These are phyloP conservation scores for Tachysurus fulvidraco DNA, from an alignment of 2,113 vertebrate genomes.

Conservation along the genomic window DNA sequence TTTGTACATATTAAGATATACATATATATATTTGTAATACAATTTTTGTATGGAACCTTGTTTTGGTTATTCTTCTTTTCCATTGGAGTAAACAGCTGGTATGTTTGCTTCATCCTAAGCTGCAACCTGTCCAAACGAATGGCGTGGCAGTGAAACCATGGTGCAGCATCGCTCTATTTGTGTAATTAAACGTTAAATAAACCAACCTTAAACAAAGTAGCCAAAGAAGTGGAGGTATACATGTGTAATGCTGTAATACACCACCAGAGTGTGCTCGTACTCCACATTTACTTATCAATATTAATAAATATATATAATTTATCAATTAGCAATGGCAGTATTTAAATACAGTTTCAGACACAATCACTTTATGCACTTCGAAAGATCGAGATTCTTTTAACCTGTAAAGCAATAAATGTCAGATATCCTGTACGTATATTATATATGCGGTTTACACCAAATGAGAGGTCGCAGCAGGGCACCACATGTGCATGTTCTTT, in stretches of 20 bases:
- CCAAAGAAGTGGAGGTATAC: not conserved
- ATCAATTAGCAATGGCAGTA: too few species aligned
- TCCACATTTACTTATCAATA: too few species aligned
- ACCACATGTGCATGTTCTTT: not conserved
- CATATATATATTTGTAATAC: constrained; percentile 5
- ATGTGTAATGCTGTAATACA: not conserved
- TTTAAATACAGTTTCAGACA: not conserved
- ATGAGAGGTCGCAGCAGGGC: not conserved
- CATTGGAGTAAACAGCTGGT: not conserved
- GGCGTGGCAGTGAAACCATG: not conserved
- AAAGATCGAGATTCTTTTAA: not conserved
- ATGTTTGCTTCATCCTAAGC: not conserved
- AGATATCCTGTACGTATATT: not conserved
- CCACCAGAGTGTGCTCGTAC: not conserved
- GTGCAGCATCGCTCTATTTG: not conserved
- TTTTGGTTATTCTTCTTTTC: not conserved
- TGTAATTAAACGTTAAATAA: not conserved
- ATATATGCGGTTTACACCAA: not conserved
- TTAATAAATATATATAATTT: too few species aligned
- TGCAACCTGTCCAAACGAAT: too few species aligned
- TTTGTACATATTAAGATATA: not conserved
- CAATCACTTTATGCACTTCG: not conserved
- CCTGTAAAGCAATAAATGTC: not conserved
- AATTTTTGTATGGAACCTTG: not conserved
- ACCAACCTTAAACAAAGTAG: not conserved